Percentiles rank a stretch among this genome's conserved stretches.
These are phyloP conservation scores for Drosophila ezoana DNA, from an alignment of 2,888 invertebrate species.

Conservation along the genomic window DNA sequence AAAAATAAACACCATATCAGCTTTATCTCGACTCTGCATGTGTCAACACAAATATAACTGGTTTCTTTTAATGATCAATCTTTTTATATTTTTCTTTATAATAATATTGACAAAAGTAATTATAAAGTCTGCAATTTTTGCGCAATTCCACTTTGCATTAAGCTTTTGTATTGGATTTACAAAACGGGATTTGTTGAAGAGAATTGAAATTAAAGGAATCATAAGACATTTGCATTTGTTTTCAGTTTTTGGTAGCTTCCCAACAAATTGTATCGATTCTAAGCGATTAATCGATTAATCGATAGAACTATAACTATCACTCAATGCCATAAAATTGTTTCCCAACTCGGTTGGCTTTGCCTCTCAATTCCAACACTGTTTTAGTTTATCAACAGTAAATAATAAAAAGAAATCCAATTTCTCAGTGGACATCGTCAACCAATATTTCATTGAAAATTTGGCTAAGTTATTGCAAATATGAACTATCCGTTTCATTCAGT, in stretches of 20 bases:
- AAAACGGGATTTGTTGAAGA: too few species aligned
- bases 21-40: slow-evolving; percentile 4
- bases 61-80: too few species aligned
- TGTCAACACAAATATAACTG: slow-evolving; percentile 6
- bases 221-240: too few species aligned
- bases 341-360: neutral
- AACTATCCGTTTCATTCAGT: neutral
- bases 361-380: neutral
- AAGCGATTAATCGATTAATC: neutral
- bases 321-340: neutral
- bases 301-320: neutral
- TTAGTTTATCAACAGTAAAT: too few species aligned
- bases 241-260: neutral
- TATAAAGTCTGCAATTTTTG: too few species aligned
- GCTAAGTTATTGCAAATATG: neutral
- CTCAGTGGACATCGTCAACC: neutral
- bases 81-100: too few species aligned
- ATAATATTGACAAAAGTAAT: too few species aligned
- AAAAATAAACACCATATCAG: neutral
- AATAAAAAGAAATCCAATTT: neutral
- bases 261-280: neutral
- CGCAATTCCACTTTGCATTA: too few species aligned
- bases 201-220: too few species aligned
- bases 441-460: neutral
- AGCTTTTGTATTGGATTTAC: too few species aligned